A percentile compares a stretch with the other conserved stretches of the same genome.
These are phyloP conservation scores for Melanostoma scalare DNA, from an alignment of 2,888 invertebrate genomes.

Conservation along the genomic window DNA sequence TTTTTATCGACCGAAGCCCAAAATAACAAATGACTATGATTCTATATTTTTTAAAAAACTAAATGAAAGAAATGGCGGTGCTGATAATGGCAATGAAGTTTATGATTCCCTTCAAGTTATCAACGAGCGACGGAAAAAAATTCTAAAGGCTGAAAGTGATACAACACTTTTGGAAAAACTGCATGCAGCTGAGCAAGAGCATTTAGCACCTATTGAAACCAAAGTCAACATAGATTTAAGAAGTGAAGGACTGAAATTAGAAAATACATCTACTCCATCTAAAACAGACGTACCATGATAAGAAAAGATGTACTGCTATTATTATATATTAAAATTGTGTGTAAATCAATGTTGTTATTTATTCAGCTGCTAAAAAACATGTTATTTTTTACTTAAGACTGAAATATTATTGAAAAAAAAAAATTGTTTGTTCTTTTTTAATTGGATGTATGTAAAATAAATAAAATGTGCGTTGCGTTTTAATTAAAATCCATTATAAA, in stretches of 20 bases:
- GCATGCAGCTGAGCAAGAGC: background rate
- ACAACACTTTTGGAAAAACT: slow-evolving; percentile 84
- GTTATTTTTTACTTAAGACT: slow-evolving; percentile 65
- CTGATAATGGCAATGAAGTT: slow-evolving; percentile 75
- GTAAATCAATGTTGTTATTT: slow-evolving; percentile 45
- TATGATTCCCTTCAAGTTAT: slow-evolving; percentile 81
- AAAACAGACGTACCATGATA: background rate
- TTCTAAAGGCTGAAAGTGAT: slow-evolving; percentile 80
- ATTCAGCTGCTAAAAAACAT: slow-evolving; percentile 24
- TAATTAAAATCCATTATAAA: slow-evolving; percentile 1
- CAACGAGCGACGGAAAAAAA: slow-evolving; percentile 80
- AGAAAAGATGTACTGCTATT: slow-evolving; percentile 32
- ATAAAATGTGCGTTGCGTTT: slow-evolving; percentile 22
- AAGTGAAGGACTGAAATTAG: slow-evolving; percentile 10
- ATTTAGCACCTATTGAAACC: background rate
- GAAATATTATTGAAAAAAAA: slow-evolving; percentile 48
- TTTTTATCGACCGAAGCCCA: slow-evolving; percentile 80
- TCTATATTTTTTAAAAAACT: slow-evolving; percentile 79
- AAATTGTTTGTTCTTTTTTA: slow-evolving; percentile 24
- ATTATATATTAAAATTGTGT: slow-evolving; percentile 11
- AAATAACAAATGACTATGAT: slow-evolving; percentile 78
- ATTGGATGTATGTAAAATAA: slow-evolving; percentile 49
- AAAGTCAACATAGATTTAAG: background rate
- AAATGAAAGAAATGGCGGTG: slow-evolving; percentile 73
- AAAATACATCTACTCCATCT: slow-evolving; percentile 1